Conservation (phyloP, 1,140 invertebrate genomes). For the Brachionus paranguensis region DNA sequence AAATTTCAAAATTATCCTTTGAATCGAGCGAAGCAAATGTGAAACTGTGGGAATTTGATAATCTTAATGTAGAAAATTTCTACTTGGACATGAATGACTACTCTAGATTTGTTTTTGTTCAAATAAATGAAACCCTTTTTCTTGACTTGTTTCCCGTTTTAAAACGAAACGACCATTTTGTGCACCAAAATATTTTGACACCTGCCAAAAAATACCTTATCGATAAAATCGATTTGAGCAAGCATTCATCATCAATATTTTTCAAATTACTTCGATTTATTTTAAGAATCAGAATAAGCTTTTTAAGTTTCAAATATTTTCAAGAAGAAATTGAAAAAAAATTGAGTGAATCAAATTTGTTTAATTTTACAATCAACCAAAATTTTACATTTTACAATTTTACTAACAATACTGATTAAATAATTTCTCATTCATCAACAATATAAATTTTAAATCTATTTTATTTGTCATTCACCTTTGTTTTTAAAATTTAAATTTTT, state of each 20-base stretch:
- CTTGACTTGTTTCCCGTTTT: not conserved
- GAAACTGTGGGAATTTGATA: not conserved
- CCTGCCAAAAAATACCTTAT: not conserved
- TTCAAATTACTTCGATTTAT: not conserved
- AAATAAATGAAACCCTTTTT: not conserved
- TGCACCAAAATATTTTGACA: not conserved
- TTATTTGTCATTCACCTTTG: too few relatives aligned
- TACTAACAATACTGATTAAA: not conserved
- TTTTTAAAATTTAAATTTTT: too few relatives aligned
- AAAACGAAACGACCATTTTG: not conserved
- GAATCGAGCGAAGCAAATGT: not conserved
- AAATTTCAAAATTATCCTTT: not conserved
- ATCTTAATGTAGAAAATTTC: not conserved
- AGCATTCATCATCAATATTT: not conserved
- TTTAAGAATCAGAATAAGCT: not conserved
- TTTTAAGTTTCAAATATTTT: not conserved
- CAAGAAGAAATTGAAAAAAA: not conserved
- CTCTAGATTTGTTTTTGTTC: not conserved
- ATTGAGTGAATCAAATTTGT: not conserved
- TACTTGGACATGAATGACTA: not conserved
- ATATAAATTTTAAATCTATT: not conserved
- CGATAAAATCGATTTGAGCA: not conserved
- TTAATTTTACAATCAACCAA: not conserved
- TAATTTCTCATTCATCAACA: not conserved
- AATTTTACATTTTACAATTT: not conserved